A percentile compares a stretch with the other conserved stretches of the same genome.
Evolutionary conservation across 1,140 invertebrate genomes (phyloP).

Genomic region (Heliothis subflexa): DNA sequence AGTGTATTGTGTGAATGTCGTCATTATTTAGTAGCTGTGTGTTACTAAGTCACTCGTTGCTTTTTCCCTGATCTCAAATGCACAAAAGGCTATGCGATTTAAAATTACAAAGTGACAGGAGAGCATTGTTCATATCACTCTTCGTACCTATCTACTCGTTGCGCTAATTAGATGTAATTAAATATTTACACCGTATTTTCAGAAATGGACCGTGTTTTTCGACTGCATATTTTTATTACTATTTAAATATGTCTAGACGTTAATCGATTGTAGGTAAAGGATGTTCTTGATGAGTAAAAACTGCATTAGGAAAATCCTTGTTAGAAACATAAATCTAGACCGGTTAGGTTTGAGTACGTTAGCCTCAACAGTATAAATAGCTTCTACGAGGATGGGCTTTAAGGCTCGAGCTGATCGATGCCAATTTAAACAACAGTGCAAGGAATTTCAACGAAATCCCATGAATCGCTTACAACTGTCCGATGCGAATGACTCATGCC

Average conservation of each 20-base stretch:
- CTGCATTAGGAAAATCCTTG: not conserved
- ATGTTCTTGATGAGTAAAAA: no score
- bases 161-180: not conserved
- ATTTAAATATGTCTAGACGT: no score
- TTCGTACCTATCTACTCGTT: not conserved
- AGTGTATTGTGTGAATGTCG: conserved; percentile 8
- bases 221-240: not conserved
- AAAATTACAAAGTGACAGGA: conserved; percentile 9
- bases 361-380: conserved; percentile 17
- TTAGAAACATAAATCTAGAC: conserved; percentile 3
- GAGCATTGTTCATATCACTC: not conserved
- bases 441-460: not conserved
- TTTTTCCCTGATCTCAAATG: not conserved
- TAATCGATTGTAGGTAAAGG: no score
- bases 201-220: not conserved
- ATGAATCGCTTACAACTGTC: not conserved
- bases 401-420: not conserved
- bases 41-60: conserved; percentile 19
- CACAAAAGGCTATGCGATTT: not conserved
- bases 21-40: conserved; percentile 11
- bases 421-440: not conserved
- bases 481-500: not conserved
- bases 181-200: not conserved
- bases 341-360: conserved; percentile 19
- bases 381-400: not conserved